Conservation (phyloP, 2,888 invertebrate genomes). For the Steromphala cineraria region DNA sequence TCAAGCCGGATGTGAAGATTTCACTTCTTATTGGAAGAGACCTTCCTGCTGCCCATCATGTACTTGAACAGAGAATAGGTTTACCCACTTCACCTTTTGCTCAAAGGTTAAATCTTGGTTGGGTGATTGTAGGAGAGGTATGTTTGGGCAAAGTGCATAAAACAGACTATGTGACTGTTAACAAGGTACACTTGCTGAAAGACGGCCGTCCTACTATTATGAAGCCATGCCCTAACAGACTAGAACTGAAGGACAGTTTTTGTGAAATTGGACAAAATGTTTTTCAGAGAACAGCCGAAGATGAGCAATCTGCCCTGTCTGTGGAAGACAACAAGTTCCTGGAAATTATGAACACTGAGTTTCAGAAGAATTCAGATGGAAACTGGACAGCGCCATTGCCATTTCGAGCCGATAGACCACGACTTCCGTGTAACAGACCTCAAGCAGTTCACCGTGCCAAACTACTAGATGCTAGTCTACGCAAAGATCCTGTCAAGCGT, state of each 20-base stretch:
- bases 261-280: no score
- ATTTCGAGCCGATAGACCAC: conserved; percentile 15
- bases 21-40: conserved; percentile 35
- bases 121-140: conserved; percentile 38
- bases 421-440: conserved; percentile 29
- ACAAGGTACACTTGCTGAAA: conserved; percentile 3
- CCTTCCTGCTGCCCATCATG: conserved; percentile 35
- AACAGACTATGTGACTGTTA: conserved; percentile 19
- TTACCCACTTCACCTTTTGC: conserved; percentile 30
- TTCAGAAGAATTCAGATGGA: no score
- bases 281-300: no score
- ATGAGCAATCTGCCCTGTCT: no score
- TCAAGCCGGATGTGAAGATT: conserved; percentile 14
- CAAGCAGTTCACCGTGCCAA: conserved; percentile 29
- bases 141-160: conserved; percentile 37
- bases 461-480: conserved; percentile 3
- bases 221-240: conserved; percentile 16
- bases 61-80: conserved; percentile 35
- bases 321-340: no score
- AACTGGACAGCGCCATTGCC: conserved; percentile 35
- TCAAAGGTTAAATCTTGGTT: conserved; percentile 30
- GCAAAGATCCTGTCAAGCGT: conserved; percentile 17
- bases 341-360: no score
- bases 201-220: conserved; percentile 9
- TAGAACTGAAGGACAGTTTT: conserved; percentile 13